These are phyloP conservation scores for Neodiprion fabricii DNA, from an alignment of 1,140 invertebrate genomes.

Conservation along the genomic window DNA sequence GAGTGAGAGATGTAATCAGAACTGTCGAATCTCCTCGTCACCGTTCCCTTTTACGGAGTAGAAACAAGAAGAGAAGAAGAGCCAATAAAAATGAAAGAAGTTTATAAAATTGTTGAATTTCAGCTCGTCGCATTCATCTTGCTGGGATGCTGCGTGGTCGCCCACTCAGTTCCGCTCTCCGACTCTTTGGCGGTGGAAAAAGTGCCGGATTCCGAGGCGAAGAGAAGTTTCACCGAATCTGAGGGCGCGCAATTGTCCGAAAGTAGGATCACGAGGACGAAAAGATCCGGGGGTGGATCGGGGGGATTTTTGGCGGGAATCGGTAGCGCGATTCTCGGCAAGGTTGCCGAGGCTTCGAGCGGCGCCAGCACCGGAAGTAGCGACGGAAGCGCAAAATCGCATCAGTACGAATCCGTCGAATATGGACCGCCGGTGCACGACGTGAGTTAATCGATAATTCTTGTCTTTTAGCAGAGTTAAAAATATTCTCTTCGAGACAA, in stretches of 20 bases:
- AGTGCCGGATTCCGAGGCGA: neutral
- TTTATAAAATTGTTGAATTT: neutral
- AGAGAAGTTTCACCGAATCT: too few relatives aligned
- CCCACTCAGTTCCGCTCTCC: neutral
- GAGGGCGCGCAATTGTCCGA: too few relatives aligned
- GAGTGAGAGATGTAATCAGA: too few relatives aligned
- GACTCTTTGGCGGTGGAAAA: neutral
- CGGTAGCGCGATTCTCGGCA: slow-evolving; percentile 49
- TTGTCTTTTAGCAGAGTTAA: too few relatives aligned
- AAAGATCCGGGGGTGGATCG: slow-evolving; percentile 34
- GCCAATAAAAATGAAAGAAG: too few relatives aligned
- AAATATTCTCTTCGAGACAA: too few relatives aligned
- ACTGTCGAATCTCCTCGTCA: too few relatives aligned
- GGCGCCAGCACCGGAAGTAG: neutral
- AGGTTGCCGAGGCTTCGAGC: slow-evolving; percentile 47
- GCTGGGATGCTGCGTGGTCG: neutral
- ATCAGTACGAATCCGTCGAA: slow-evolving; percentile 13
- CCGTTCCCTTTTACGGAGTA: too few relatives aligned
- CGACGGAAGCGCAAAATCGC: neutral
- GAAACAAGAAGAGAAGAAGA: too few relatives aligned
- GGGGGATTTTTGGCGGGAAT: slow-evolving; percentile 48
- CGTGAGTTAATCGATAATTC: neutral
- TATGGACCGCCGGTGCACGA: slow-evolving; percentile 13
- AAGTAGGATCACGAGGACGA: slow-evolving; percentile 31
- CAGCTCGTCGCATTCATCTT: neutral